phyloP scores from a whole-genome alignment of 2,113 vertebrate species.

The Rissa tridactyla region DNA sequence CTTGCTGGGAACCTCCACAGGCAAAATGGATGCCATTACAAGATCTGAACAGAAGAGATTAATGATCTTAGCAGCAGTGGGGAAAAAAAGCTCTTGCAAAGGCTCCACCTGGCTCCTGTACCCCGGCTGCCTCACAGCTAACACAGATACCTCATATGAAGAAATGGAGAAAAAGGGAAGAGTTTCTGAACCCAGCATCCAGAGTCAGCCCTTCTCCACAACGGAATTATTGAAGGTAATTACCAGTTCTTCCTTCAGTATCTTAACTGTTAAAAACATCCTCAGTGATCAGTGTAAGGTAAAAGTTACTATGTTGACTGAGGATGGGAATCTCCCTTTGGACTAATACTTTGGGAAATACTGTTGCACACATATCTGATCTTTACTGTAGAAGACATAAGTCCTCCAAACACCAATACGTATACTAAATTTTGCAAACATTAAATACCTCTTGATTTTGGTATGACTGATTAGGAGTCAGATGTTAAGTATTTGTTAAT shows the following conservation, averaged over 20 bases:
- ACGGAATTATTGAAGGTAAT: not conserved
- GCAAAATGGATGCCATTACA: not conserved
- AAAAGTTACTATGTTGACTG: not conserved
- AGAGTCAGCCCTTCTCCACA: not conserved
- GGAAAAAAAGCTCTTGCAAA: not conserved
- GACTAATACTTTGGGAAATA: not conserved
- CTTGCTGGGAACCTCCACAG: not conserved
- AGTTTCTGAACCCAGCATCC: not conserved
- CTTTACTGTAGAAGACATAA: not conserved
- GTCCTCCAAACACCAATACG: not conserved
- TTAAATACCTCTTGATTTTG: not conserved
- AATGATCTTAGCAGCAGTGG: not conserved
- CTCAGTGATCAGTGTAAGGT: not conserved
- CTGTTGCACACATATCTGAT: not conserved
- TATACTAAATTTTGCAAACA: not conserved
- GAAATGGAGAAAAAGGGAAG: not conserved
- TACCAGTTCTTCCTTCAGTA: not conserved
- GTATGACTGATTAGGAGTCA: not conserved
- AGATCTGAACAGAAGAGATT: not conserved
- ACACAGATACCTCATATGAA: not conserved
- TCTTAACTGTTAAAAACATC: not conserved
- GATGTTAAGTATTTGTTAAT: constrained; percentile 12
- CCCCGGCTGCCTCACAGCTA: not conserved
- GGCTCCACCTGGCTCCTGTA: not conserved
- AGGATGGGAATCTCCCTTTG: not conserved